Evolutionary conservation across 2,888 invertebrate genomes (phyloP).

Genomic region (Drosophila setosimentum): DNA sequence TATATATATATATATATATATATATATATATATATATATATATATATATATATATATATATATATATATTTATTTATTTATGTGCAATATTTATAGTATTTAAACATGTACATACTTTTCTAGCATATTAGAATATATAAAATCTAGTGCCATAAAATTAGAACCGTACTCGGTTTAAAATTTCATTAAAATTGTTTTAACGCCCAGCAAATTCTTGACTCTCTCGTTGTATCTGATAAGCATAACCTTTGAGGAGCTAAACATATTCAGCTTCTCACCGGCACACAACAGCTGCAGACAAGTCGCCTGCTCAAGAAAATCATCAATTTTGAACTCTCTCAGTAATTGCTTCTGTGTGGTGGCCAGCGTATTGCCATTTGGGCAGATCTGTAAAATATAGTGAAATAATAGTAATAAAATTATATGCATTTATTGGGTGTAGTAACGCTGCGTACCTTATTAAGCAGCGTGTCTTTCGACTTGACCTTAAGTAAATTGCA

Average conservation of each 20-base stretch:
- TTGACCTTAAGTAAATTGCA: constrained; percentile 92
- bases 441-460: constrained; percentile 86
- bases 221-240: constrained; percentile 94
- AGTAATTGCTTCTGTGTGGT: constrained; percentile 83
- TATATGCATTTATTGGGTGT: neutral
- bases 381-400: constrained; percentile 81
- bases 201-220: constrained; percentile 92
- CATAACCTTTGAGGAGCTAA: constrained; percentile 91
- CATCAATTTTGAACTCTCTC: constrained; percentile 91
- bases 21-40: constrained; percentile 40
- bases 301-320: constrained; percentile 92
- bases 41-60: constrained; percentile 40
- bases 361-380: constrained; percentile 78
- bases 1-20: constrained; percentile 40
- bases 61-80: constrained; percentile 39
- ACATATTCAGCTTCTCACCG: constrained; percentile 91
- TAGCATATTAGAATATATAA: constrained; percentile 25
- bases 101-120: constrained; percentile 6
- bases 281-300: constrained; percentile 92
- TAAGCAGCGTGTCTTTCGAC: constrained; percentile 91
- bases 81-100: constrained; percentile 7
- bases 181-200: constrained; percentile 91
- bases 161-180: constrained; percentile 84
- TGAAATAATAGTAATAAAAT: neutral
- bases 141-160: constrained; percentile 21